phyloP scores from a whole-genome alignment of 2,113 vertebrate genomes.

The Pluvianellus socialis region DNA sequence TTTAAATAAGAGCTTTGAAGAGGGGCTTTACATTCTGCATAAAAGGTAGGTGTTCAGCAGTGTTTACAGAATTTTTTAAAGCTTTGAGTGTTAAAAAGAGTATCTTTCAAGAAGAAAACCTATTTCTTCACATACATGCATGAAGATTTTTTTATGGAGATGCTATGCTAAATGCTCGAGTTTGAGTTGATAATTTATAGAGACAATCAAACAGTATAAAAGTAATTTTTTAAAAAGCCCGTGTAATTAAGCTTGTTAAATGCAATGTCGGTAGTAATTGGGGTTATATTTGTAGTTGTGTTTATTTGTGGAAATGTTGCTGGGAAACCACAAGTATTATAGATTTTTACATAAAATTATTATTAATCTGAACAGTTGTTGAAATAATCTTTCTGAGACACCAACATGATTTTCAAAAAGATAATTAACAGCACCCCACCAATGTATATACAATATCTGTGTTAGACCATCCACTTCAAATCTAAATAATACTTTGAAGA shows the following conservation, averaged over 20 bases:
- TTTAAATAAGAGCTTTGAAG: slow-evolving; percentile 53
- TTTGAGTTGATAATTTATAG: background rate
- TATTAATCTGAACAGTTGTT: background rate
- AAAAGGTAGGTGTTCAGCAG: slow-evolving; percentile 23
- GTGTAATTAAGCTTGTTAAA: background rate
- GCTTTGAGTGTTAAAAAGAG: background rate
- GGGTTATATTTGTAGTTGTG: background rate
- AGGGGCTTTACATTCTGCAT: slow-evolving; percentile 17
- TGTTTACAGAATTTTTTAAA: slow-evolving; percentile 11
- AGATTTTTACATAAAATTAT: background rate
- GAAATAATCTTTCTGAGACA: background rate
- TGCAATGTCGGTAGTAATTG: background rate
- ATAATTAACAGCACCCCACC: background rate
- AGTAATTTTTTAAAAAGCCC: background rate
- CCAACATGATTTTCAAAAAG: background rate
- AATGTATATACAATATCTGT: background rate
- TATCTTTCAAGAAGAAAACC: slow-evolving; percentile 15
- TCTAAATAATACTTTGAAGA: background rate
- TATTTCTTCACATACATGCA: background rate
- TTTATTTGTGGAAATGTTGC: background rate
- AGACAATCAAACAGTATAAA: background rate
- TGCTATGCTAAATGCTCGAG: background rate
- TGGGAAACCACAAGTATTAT: background rate
- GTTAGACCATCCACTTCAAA: background rate
- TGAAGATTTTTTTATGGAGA: background rate